phyloP scores from a whole-genome alignment of 2,888 invertebrate species.

The Melieria omissa region DNA sequence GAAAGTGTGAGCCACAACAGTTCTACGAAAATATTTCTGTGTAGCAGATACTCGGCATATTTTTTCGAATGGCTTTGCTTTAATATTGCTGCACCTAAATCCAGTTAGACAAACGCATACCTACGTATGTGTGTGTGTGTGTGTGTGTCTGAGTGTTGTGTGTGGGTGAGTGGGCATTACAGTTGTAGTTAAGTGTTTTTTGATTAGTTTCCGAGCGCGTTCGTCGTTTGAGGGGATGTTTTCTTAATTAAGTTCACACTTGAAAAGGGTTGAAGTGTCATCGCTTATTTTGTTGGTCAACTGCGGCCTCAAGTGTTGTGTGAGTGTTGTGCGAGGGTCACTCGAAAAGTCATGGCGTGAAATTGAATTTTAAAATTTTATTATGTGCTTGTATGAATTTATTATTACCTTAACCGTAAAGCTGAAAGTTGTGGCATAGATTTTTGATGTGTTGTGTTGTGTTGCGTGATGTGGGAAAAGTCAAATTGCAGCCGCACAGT shows the following conservation, averaged over 20 bases:
- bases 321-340: not conserved
- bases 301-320: not conserved
- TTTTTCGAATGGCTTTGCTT: too few relatives aligned
- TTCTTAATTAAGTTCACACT: conserved; percentile 27
- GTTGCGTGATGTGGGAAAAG: too few relatives aligned
- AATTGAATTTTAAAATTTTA: conserved; percentile 27
- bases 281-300: not conserved
- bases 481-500: too few relatives aligned
- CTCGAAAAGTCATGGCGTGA: conserved; percentile 32
- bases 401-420: not conserved
- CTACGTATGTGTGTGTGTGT: too few relatives aligned
- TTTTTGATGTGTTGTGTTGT: too few relatives aligned
- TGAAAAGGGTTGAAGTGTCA: conserved; percentile 16
- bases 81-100: too few relatives aligned
- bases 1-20: not conserved
- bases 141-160: too few relatives aligned
- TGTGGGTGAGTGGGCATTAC: too few relatives aligned
- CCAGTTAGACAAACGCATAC: too few relatives aligned
- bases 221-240: conserved; percentile 9
- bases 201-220: conserved; percentile 15
- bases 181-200: conserved; percentile 5
- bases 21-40: not conserved
- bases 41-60: too few relatives aligned
- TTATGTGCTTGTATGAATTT: not conserved
- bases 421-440: too few relatives aligned